A percentile compares a stretch with the other conserved stretches of the same genome.
phyloP scores from a whole-genome alignment of 2,797 vertebrate species.

The Euthynnus affinis region DNA sequence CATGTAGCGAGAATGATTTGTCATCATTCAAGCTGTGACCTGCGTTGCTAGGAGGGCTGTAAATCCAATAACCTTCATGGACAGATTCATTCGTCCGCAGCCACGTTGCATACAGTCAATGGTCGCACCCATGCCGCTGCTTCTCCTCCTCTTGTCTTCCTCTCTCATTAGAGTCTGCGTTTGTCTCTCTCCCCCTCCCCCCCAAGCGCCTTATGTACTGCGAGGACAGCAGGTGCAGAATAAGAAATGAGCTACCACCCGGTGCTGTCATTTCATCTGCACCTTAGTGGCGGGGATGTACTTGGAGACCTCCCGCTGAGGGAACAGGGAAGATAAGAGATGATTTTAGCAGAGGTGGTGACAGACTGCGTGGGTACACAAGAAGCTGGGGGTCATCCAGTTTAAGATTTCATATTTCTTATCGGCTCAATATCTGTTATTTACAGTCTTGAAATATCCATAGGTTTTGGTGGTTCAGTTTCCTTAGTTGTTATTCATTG shows the following conservation, averaged over 20 bases:
- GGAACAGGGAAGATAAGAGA: constrained; percentile 38
- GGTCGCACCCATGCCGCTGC: constrained; percentile 36
- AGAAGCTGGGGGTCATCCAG: constrained; percentile 5
- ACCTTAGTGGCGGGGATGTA: constrained; percentile 50
- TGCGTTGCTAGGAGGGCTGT: constrained; percentile 39
- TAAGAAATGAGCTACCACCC: constrained; percentile 72
- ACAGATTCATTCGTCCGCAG: constrained; percentile 52
- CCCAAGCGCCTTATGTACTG: constrained; percentile 11
- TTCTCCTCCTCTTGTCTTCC: constrained; percentile 9
- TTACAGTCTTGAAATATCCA: constrained; percentile 46
- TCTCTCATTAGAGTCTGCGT: constrained; percentile 33
- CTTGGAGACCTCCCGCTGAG: constrained; percentile 39
- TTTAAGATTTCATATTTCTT: constrained; percentile 36
- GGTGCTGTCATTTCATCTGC: constrained; percentile 69
- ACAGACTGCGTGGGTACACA: constrained; percentile 25
- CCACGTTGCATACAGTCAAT: constrained; percentile 12
- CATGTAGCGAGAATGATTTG: constrained; percentile 28
- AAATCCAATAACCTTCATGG: constrained; percentile 64
- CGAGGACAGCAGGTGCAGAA: constrained; percentile 71
- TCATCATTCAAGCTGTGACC: constrained; percentile 58
- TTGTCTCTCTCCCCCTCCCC: constrained; percentile 1
- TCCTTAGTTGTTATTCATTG: constrained; percentile 11
- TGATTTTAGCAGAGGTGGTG: constrained; percentile 43
- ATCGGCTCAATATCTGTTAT: constrained; percentile 10
- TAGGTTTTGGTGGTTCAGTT: constrained; percentile 10